Base-by-base conservation (phyloP, 2,888 invertebrate species). In the Lasiommata megera region DNA sequence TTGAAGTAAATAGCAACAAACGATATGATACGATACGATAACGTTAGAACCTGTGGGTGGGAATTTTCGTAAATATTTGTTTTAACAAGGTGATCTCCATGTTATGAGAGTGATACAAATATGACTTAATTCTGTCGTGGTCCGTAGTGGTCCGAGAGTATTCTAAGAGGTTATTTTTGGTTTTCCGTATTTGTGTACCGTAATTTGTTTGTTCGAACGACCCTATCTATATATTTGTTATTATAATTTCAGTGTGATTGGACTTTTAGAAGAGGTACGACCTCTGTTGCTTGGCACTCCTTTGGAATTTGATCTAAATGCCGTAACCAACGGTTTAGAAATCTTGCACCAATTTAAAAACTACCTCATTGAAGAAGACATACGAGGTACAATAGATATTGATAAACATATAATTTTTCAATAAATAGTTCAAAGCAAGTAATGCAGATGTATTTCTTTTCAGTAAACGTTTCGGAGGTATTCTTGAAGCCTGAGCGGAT, bases 291-390 rank as follows among this genome's bases (percentile, higher is more conserved):
- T 69, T 0, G 74, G 74, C 3, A 76, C 80, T 0, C 56, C 73
- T 0, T 65, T 91, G 5, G 80, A 86, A 23, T 63, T 66, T 1
- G 93, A 92, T 65, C 61, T 93, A 16, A 62, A 64, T 0, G 82
- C 82, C 0, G 67, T 93, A 6, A 66, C 82, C 0, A 61, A 72
- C 0, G 91, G 92, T 0, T 69, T 93, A 3, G 67, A 70, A 9
- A 79, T 88, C 0, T 71, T 93, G 65, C 81, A 81, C 3, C 79
- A 88, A 41, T 84, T 92, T 67, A 91, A 88, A 67, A 84, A 82
- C 43, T 80, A 91, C 8, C 73, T 88, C 6, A 16, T 85, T 0
- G 73, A 91, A 11, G 69, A 86, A 8, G 81, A 92, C 62, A 73
- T 92, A n/a, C 92, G 80, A 69, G 77, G 92, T 92, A 62, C 11